Conservation (phyloP, 2,797 vertebrate species). For the Garrulus glandarius region DNA sequence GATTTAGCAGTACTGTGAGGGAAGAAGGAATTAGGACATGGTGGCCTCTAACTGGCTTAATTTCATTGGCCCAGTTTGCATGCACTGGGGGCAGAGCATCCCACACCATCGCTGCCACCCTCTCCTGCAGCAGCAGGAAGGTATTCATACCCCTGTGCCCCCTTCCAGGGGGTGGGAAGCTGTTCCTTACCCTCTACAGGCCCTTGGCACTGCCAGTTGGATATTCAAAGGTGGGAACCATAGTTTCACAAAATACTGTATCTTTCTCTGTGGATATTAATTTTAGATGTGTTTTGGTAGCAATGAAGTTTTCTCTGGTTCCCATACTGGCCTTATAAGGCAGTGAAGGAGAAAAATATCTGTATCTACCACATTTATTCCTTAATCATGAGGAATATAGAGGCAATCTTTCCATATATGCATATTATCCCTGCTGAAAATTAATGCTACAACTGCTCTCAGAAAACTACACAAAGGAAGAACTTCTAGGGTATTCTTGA, state of each 20-base stretch:
- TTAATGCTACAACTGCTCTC: not conserved
- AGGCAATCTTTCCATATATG: not conserved
- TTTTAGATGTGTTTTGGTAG: not conserved
- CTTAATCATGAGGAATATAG: not conserved
- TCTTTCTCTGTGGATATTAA: not conserved
- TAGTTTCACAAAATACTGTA: not conserved
- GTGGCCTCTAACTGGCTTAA: not conserved
- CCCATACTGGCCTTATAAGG: not conserved
- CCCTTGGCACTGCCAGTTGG: not conserved
- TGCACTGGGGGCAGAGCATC: not conserved
- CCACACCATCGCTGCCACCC: rapidly evolving
- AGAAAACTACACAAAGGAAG: not conserved
- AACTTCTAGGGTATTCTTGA: not conserved
- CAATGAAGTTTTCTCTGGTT: not conserved
- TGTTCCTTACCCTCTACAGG: not conserved
- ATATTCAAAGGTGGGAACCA: not conserved
- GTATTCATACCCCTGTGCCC: not conserved
- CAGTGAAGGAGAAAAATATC: not conserved
- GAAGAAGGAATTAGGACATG: not conserved
- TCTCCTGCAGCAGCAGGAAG: not conserved
- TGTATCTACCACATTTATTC: not conserved
- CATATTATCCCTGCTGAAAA: not conserved
- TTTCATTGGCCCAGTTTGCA: not conserved
- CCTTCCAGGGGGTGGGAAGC: not conserved
- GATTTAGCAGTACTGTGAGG: not conserved